Base-by-base conservation (phyloP, 2,113 vertebrate genomes). In the Hyperoodon ampullatus region DNA sequence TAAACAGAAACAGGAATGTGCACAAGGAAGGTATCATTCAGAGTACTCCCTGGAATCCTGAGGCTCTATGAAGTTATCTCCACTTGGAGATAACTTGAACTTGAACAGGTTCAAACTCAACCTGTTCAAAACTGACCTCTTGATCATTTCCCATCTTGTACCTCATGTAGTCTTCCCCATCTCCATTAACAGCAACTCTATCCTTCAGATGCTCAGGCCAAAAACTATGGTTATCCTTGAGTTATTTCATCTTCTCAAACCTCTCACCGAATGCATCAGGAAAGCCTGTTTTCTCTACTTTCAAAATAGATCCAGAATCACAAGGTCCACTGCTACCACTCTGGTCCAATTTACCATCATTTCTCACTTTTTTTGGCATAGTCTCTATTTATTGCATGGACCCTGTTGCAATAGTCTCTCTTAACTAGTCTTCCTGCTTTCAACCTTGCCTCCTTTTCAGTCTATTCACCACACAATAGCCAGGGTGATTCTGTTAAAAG, bases 381-480 rank as follows among this genome's bases (percentile, higher is more conserved):
- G 85, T 42, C 50, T 47, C 47, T 88, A 74, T 87, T 87, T 85
- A 81, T 23, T 91, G 58, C 50, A 82, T 13, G 61, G 35, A 88
- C 58, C 60, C 42, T 60, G 58, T 14, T 77, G n/a, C 42, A 88
- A 53, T 21, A n/a, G 21, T 86, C 26, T 93, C 33, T 93, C 71
- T 93, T 80, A 92, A 93, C 71, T 72, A 65, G 66, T 84, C 63
- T 84, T 71, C 50, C 71, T 63, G 44, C 78, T 90, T 90, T 78
- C 61, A 78, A 71, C n/a, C 58, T 96, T 86, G 35, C 33, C 58
- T 84, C 30, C 53, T 96, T 93, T 96, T 86, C 84, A 89, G 12
- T 88, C 60, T 86, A 90, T 66, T 66, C 18, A 80, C 88, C 58
- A 66, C 50, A 68, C 6, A 58, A 30, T 30, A 58, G 65, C 50